These are phyloP conservation scores for Ardeotis arabs DNA, from an alignment of 2,113 vertebrate genomes.

Conservation along the genomic window DNA sequence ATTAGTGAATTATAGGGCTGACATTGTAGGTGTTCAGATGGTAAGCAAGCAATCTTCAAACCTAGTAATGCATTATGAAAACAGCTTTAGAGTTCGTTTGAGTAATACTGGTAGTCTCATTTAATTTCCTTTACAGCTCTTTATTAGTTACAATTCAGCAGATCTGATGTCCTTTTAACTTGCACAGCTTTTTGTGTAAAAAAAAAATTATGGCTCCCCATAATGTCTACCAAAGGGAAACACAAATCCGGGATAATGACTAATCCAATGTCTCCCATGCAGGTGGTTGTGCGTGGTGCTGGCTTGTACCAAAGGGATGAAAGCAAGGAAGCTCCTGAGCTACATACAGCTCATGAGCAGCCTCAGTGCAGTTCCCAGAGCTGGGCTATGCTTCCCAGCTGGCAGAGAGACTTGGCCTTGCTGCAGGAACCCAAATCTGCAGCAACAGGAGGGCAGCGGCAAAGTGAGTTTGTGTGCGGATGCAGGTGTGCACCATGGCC, in stretches of 20 bases:
- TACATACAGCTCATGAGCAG: too few species aligned
- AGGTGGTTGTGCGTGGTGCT: neutral
- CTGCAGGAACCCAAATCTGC: neutral
- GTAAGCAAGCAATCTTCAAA: neutral
- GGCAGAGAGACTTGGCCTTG: neutral
- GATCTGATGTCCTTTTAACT: neutral
- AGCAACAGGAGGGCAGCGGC: neutral
- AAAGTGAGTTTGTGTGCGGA: neutral
- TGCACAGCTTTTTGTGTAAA: neutral
- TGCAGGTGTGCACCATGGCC: neutral
- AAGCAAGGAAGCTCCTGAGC: neutral
- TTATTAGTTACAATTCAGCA: constrained; percentile 13
- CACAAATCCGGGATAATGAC: neutral
- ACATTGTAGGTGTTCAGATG: neutral
- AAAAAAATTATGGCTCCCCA: neutral
- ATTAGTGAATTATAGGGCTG: neutral
- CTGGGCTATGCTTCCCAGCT: neutral
- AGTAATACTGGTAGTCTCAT: neutral
- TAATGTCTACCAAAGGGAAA: neutral
- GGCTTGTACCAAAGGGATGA: neutral
- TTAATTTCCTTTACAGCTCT: neutral
- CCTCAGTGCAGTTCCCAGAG: neutral
- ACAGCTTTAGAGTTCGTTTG: neutral
- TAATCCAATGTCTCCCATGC: neutral
- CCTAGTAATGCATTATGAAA: neutral